Percentiles rank a stretch among this genome's conserved stretches.
These are phyloP conservation scores for Sciaenops ocellatus DNA, from an alignment of 2,797 vertebrate species.

Conservation along the genomic window DNA sequence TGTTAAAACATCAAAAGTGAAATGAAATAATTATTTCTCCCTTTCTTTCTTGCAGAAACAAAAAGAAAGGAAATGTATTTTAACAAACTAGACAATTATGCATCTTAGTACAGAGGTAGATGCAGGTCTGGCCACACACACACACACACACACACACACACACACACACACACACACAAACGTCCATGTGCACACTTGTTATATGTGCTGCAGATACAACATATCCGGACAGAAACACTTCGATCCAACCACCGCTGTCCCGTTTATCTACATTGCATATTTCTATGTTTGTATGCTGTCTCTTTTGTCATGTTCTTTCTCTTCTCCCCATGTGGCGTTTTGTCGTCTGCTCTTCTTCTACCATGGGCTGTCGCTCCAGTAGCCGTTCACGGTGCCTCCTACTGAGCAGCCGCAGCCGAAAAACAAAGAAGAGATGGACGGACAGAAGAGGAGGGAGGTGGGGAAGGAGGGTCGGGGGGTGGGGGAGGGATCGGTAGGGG, in stretches of 20 bases:
- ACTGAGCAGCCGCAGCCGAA: slow-evolving; percentile 76
- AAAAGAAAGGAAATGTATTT: slow-evolving; percentile 23
- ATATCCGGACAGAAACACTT: slow-evolving; percentile 53
- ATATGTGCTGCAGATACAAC: slow-evolving; percentile 23
- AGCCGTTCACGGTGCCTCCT: slow-evolving; percentile 86
- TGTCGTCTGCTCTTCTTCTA: slow-evolving; percentile 76
- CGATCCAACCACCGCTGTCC: slow-evolving; percentile 50
- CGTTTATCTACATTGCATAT: slow-evolving; percentile 77
- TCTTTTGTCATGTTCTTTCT: slow-evolving; percentile 50
- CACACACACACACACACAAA: slow-evolving; percentile 24
- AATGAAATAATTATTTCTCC: not conserved
- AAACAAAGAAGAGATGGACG: slow-evolving; percentile 76
- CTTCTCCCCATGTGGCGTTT: slow-evolving; percentile 53
- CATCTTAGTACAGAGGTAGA: slow-evolving; percentile 75
- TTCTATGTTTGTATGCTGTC: slow-evolving; percentile 60
- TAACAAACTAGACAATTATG: slow-evolving; percentile 51
- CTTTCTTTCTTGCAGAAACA: slow-evolving; percentile 16
- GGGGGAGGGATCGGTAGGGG: slow-evolving; percentile 34
- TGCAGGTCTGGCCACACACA: slow-evolving; percentile 59
- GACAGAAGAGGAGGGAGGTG: slow-evolving; percentile 57
- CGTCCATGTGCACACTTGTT: slow-evolving; percentile 10
- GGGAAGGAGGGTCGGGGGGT: not conserved
- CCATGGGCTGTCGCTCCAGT: slow-evolving; percentile 89
- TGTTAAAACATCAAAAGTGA: slow-evolving; percentile 4
- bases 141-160: slow-evolving; percentile 22